These are phyloP conservation scores for Lymantria monacha DNA, from an alignment of 2,888 invertebrate genomes.

Conservation along the genomic window DNA sequence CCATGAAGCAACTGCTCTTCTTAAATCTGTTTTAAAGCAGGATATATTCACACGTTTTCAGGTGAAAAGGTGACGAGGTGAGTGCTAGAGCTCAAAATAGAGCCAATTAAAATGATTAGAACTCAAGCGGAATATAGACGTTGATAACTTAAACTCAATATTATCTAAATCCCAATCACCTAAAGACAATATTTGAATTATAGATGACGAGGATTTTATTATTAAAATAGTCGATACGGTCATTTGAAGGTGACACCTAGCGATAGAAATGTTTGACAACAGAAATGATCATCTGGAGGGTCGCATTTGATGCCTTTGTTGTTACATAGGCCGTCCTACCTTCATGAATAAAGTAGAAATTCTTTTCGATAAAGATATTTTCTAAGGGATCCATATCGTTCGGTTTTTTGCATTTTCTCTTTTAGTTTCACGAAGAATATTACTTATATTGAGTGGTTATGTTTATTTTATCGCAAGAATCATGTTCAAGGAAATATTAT, in stretches of 20 bases:
- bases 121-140: too few species aligned
- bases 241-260: slow-evolving; percentile 14
- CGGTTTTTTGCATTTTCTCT: slow-evolving; percentile 9
- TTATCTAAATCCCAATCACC: neutral
- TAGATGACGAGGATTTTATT: neutral
- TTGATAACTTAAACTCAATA: neutral
- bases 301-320: slow-evolving; percentile 25
- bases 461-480: neutral
- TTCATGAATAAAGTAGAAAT: slow-evolving; percentile 18
- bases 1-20: too few species aligned
- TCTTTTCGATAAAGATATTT: slow-evolving; percentile 29
- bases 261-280: slow-evolving; percentile 21
- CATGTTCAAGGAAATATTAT: neutral
- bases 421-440: neutral
- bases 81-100: too few species aligned
- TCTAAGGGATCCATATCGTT: slow-evolving; percentile 6
- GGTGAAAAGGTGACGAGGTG: too few species aligned
- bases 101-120: too few species aligned
- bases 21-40: too few species aligned
- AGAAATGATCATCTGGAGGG: slow-evolving; percentile 21
- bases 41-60: too few species aligned
- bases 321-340: slow-evolving; percentile 11
- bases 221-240: slow-evolving; percentile 10
- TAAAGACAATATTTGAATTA: neutral
- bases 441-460: slow-evolving; percentile 1